phyloP scores from a whole-genome alignment of 2,797 vertebrate species.

The Cephalopachus bancanus region DNA sequence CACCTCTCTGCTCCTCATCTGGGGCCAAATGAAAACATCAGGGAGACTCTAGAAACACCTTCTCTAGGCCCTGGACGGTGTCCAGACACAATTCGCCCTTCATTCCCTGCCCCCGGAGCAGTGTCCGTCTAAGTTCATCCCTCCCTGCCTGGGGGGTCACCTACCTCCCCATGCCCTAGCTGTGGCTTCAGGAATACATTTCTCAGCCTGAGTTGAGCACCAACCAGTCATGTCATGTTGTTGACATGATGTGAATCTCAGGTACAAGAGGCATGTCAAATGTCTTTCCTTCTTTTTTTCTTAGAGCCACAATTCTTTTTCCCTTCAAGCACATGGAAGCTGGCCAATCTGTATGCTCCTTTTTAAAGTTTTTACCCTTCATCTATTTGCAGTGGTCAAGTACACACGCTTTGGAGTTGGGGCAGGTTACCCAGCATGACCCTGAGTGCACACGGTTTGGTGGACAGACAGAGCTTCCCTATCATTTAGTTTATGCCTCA shows the following conservation, averaged over 20 bases:
- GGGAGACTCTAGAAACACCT: background rate
- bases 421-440: background rate
- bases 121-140: background rate
- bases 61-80: background rate
- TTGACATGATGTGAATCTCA: background rate
- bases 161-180: too few species aligned
- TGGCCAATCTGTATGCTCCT: background rate
- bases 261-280: background rate
- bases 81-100: background rate
- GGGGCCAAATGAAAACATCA: background rate
- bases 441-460: background rate
- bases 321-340: background rate
- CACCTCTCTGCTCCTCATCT: background rate
- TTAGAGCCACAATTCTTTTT: constrained; percentile 3
- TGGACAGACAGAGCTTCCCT: background rate
- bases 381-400: background rate
- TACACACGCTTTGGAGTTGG: background rate
- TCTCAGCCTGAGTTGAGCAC: background rate
- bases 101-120: background rate
- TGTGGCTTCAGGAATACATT: background rate
- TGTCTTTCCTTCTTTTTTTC: background rate
- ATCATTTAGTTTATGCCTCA: background rate
- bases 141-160: too few species aligned
- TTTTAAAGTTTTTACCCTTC: background rate
- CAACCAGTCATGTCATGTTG: background rate